A percentile compares a stretch with the other conserved stretches of the same genome.
These are phyloP conservation scores for Thamnophis sirtalis DNA, from an alignment of 2,113 vertebrate genomes.

Conservation along the genomic window DNA sequence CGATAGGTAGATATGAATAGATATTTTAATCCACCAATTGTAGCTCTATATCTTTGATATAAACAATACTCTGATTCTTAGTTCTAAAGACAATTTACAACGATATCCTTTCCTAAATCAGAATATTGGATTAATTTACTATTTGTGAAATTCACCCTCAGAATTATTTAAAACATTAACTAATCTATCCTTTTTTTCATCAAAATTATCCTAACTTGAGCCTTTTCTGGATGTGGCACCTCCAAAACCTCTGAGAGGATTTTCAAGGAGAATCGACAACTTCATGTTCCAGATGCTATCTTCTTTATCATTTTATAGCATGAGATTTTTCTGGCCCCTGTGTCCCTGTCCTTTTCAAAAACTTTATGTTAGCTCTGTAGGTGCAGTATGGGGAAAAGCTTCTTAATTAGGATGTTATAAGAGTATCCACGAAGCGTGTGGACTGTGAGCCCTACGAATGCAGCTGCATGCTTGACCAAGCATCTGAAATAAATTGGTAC, in stretches of 20 bases:
- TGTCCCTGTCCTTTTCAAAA: not conserved
- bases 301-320: not conserved
- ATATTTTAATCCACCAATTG: not conserved
- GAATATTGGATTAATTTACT: not conserved
- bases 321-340: not conserved
- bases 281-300: not conserved
- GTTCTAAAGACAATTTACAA: not conserved
- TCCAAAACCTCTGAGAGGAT: not conserved
- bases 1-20: not conserved
- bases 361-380: not conserved
- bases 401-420: not conserved
- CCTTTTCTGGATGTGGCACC: not conserved
- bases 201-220: not conserved
- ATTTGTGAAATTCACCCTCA: not conserved
- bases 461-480: not conserved
- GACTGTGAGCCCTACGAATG: not conserved
- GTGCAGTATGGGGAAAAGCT: not conserved
- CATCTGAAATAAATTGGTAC: not conserved
- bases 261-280: not conserved
- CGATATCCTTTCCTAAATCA: not conserved
- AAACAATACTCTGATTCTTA: not conserved
- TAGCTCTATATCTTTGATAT: not conserved
- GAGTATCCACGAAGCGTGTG: not conserved
- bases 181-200: not conserved
- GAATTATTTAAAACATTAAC: not conserved